A percentile compares a stretch with the other conserved stretches of the same genome.
phyloP scores from a whole-genome alignment of 2,113 vertebrate genomes.

The Ptyas mucosa region DNA sequence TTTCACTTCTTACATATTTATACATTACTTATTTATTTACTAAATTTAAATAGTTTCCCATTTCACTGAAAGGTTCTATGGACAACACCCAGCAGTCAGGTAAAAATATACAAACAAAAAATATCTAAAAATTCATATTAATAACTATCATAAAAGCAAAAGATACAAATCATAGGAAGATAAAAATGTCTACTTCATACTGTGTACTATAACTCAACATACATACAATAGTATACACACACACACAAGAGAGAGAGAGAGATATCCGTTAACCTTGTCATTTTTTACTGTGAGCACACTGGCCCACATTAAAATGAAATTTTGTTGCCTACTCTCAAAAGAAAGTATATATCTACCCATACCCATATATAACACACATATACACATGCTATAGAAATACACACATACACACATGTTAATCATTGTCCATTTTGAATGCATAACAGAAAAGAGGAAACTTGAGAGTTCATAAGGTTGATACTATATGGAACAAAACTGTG shows the following conservation, averaged over 20 bases:
- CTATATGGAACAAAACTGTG: no score
- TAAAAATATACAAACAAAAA: neutral
- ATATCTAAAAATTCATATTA: neutral
- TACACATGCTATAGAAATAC: no score
- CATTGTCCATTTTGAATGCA: no score
- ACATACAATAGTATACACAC: neutral
- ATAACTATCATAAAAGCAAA: neutral
- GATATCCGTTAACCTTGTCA: no score
- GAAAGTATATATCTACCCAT: no score
- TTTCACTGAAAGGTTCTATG: neutral
- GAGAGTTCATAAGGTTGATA: no score
- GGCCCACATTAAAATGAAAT: no score
- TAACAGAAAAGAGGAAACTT: no score
- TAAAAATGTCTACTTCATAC: neutral
- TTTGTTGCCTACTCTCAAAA: no score
- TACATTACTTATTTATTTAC: neutral
- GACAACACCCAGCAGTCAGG: neutral
- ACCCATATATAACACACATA: no score
- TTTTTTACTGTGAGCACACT: no score
- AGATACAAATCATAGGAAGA: neutral
- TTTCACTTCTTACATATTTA: slow-evolving; percentile 7
- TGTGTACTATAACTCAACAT: neutral
- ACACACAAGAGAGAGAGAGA: neutral
- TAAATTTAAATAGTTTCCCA: neutral
- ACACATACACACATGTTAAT: no score